Percentiles rank a stretch among this genome's conserved stretches.
These are phyloP conservation scores for Notospermus geniculatus DNA, from an alignment of 1,140 invertebrate genomes.

Conservation along the genomic window DNA sequence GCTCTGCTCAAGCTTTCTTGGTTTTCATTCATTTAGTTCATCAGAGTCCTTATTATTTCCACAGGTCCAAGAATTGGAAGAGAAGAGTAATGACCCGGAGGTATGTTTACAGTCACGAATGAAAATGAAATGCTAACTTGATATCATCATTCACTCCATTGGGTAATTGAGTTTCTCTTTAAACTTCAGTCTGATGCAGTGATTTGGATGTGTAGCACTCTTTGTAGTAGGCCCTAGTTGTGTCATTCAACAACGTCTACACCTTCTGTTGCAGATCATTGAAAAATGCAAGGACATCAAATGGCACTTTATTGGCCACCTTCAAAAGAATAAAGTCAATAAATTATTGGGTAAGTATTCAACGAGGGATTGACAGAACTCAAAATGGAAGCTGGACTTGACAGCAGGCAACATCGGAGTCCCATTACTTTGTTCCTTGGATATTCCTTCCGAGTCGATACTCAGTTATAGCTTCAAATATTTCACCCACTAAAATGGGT, in stretches of 20 bases:
- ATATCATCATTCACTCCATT: background rate
- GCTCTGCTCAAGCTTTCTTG: background rate
- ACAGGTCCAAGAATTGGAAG: constrained; percentile 76
- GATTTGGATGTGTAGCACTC: no score
- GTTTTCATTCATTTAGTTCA: background rate
- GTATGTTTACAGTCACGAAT: constrained; percentile 38
- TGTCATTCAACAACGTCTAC: no score
- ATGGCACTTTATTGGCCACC: constrained; percentile 97
- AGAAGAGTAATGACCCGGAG: constrained; percentile 72
- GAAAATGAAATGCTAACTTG: background rate
- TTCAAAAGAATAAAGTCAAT: constrained; percentile 91
- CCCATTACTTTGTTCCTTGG: constrained; percentile 13
- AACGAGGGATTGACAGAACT: no score
- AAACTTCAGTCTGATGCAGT: no score
- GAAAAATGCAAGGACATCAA: constrained; percentile 84
- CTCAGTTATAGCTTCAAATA: no score
- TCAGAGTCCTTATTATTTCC: constrained; percentile 42
- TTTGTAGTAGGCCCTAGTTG: no score
- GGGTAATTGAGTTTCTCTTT: constrained; percentile 16
- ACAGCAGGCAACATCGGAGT: background rate
- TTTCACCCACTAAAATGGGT: no score
- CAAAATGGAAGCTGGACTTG: background rate
- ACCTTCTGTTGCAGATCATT: constrained; percentile 63
- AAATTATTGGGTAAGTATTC: constrained; percentile 67
- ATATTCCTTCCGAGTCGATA: background rate